Evolutionary conservation across 2,888 invertebrate genomes (phyloP), one percentile per base, ranked within the genome.

Genomic region (Eupithecia vulgata): DNA sequence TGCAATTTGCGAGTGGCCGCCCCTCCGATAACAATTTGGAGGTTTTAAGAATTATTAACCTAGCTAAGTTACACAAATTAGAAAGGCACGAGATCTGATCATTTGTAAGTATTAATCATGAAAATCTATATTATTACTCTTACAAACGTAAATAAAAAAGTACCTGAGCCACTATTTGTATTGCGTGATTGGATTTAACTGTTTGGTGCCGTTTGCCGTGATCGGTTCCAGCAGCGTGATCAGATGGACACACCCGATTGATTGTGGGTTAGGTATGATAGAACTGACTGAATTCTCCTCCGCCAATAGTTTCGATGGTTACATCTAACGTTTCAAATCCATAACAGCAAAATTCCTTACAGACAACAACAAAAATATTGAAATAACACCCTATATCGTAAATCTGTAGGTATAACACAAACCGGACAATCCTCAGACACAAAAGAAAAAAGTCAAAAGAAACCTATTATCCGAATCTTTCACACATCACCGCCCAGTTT

Each of bases 401-500:
- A 10, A 62, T 34, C 30, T 35, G 8, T n/a, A 59, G 48, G 21
- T 68, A 13, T 68, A 67, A 73, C 40, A 62, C 37, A 71, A 57
- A 59, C 67, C 45, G 72, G 67, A 62, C 75, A 73, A 73, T 73
- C 64, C 68, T 45, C n/a, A 21, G 15, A 17, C 68, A 75, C 75
- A 76, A 76, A 74, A 72, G 75, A 64, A 48, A 71, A 61, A 72
- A 30, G 21, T 67, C 52, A 71, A 75, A 72, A 65, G 75, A 67
- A 75, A 67, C 70, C 35, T 72, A 72, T 72, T 71, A 74, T 73
- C 71, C 67, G 73, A 72, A 77, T 72, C 70, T 75, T 68, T 69
- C 68, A 68, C 76, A 59, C 75, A 74, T 80, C 79, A 75, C 72
- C 74, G 78, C 75, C 76, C 80, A 74, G 76, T 79, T 74, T 48